Evolutionary conservation across 2,113 vertebrate genomes (phyloP).

Genomic region (Myrmecobius fasciatus): DNA sequence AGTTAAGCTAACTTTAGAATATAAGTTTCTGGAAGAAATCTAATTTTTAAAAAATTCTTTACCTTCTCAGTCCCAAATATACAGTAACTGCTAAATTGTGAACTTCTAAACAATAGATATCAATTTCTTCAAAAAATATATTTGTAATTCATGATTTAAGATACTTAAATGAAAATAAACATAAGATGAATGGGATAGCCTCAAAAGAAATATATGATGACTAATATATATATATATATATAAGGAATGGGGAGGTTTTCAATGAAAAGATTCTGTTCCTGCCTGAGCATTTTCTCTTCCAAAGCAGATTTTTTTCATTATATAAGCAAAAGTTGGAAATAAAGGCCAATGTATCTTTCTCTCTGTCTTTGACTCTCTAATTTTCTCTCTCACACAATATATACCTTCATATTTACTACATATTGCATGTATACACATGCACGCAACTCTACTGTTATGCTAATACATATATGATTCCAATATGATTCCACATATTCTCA

Average conservation of each 20-base stretch:
- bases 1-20: background rate
- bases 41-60: background rate
- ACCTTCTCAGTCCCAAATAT: fast-evolving
- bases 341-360: background rate
- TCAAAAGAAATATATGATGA: background rate
- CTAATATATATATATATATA: too few species aligned
- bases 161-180: background rate
- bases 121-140: background rate
- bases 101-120: background rate
- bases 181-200: background rate
- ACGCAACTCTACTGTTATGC: too few species aligned
- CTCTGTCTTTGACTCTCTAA: too few species aligned
- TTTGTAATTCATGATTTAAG: background rate
- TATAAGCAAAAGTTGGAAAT: background rate
- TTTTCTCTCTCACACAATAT: background rate
- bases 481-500: too few species aligned
- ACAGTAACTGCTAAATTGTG: background rate
- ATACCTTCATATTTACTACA: too few species aligned
- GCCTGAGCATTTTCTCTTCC: background rate
- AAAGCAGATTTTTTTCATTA: background rate
- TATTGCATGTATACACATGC: too few species aligned
- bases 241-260: background rate
- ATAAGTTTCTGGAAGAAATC: background rate
- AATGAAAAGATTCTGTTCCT: background rate
- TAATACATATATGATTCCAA: too few species aligned